Evolutionary conservation across 2,888 invertebrate genomes (phyloP), one percentile per base, ranked within the genome.

Genomic region (Drosophila meridiana): DNA sequence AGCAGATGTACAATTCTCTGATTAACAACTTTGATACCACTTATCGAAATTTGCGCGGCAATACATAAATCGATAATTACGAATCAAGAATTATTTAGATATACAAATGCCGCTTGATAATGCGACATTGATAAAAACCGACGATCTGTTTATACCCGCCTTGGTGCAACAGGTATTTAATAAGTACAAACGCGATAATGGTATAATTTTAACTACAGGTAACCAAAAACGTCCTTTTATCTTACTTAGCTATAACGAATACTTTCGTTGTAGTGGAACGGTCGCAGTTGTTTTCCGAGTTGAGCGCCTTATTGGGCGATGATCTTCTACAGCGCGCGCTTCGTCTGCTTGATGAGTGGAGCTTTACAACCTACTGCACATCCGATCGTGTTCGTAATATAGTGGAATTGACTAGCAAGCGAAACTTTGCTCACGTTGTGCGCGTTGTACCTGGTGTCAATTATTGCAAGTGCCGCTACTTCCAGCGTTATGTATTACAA

Each of bases 381-480:
- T 93, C 59, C 91, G 65, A 75, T 43, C 61, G 56, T 0, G 28
- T 48, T 36, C 53, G 60, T 4, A 57, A 50, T 13, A 65, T 79
- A 5, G 55, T 73, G 36, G 78, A 73, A 71, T 50, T 83, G 38
- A 11, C 11, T 30, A 80, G 69, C 59, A 73, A 65, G 8, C 62
- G 67, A 8, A 94, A 94, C 61, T 94, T 94, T 6, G 93, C 94
- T 52, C 93, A 94, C n/a, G 94, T 94, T 60, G 95, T 95, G 73
- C 94, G 95, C 58, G 91, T 96, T 36, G 95, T 96, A 80, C 95
- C 95, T 0, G 92, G 94, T 32, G 92, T 95, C 9, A 96, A 96
- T 89, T 96, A 94, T 89, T 96, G 96, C 73, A 94, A 94, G 9
- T 96, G 96, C 82, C 92, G 87, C n/a, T 94, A 95, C 2, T 96